phyloP scores from a whole-genome alignment of 2,888 invertebrate genomes.

The Tachystola acroxantha region DNA sequence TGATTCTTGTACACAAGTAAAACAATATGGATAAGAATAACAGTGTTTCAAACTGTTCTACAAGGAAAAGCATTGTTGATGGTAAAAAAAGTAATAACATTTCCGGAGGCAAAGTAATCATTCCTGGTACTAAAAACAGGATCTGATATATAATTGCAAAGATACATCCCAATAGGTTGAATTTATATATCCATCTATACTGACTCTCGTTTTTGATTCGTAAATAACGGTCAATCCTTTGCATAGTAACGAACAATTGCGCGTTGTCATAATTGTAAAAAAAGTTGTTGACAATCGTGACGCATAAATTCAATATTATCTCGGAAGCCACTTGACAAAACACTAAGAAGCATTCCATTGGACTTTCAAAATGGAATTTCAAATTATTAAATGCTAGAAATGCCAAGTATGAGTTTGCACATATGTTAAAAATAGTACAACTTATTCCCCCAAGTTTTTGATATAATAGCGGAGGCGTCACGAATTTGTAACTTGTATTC shows the following conservation, averaged over 20 bases:
- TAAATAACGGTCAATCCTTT: not conserved
- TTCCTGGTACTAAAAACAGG: too few relatives aligned
- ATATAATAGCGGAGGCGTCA: not conserved
- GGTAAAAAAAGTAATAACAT: too few relatives aligned
- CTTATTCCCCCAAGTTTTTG: not conserved
- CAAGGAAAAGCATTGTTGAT: too few relatives aligned
- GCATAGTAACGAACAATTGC: not conserved
- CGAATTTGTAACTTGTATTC: not conserved
- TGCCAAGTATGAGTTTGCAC: not conserved
- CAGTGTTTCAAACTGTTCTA: too few relatives aligned
- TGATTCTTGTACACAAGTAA: too few relatives aligned
- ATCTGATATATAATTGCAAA: too few relatives aligned
- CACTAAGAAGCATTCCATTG: not conserved
- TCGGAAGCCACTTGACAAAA: not conserved
- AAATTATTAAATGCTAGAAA: too few relatives aligned
- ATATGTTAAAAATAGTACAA: not conserved
- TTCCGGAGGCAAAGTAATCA: too few relatives aligned
- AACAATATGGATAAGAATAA: too few relatives aligned
- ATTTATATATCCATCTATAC: too few relatives aligned
- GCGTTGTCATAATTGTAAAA: not conserved
- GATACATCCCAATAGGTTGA: too few relatives aligned
- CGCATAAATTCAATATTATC: not conserved
- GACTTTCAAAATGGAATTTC: not conserved
- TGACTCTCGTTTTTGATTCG: not conserved
- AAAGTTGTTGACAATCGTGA: not conserved